A percentile compares a stretch with the other conserved stretches of the same genome.
phyloP scores from a whole-genome alignment of 2,113 vertebrate species.

The Camelus dromedarius region DNA sequence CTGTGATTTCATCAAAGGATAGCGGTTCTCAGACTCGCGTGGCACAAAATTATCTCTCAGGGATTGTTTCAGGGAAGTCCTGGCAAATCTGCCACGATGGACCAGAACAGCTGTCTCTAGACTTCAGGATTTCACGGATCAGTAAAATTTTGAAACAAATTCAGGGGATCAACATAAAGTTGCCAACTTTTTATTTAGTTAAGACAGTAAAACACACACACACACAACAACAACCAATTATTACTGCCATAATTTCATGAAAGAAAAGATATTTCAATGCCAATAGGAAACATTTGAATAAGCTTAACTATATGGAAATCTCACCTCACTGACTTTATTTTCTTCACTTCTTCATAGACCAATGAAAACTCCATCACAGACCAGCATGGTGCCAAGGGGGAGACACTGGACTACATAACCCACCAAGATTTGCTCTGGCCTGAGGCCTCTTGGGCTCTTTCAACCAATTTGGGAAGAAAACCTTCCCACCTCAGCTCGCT shows the following conservation, averaged over 20 bases:
- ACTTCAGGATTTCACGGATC: background rate
- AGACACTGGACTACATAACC: background rate
- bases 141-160: background rate
- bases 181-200: background rate
- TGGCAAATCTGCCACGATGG: background rate
- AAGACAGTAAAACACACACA: background rate
- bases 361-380: background rate
- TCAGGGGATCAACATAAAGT: background rate
- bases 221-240: background rate
- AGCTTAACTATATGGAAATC: background rate
- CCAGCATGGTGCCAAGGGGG: background rate
- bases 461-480: background rate
- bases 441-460: background rate
- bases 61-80: background rate
- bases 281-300: slow-evolving; percentile 22
- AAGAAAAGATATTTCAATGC: background rate
- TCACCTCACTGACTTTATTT: background rate
- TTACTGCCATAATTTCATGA: background rate
- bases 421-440: background rate
- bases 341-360: background rate
- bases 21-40: background rate
- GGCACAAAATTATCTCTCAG: background rate
- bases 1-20: background rate
- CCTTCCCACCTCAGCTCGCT: background rate
- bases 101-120: background rate